Base-by-base conservation (phyloP, 1,140 invertebrate genomes). In the Procambarus clarkii region DNA sequence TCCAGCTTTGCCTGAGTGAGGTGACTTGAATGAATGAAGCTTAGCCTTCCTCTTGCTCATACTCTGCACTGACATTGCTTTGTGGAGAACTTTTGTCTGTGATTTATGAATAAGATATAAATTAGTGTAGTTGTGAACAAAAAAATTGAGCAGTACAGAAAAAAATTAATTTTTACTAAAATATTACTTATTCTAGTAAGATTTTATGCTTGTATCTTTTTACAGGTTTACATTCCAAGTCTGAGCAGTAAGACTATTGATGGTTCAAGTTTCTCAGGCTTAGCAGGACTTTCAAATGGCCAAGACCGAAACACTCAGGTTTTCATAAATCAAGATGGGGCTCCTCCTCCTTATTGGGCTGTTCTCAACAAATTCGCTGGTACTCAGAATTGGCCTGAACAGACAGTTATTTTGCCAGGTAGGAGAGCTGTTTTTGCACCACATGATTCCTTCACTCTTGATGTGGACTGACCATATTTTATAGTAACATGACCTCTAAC, bases 321-420 rank as follows among this genome's bases (percentile, higher is more conserved):
- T 21, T 69, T 24, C 7, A 74, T 79, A 2, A 93, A 94, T 79
- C 93, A 94, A 3, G 94, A 94, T n/a, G 92, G 93, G 24, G 76
- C 58, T 13, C 83, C 81, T 74, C 74, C 92, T 45, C 92, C 79
- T 0, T 96, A 97, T 94, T 97, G 96, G 95, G 97, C 97, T 18
- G 96, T 97, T 9, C 94, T 97, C 90, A 96, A 96, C 89, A 96
- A 96, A 94, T 96, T 97, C 91, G 96, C 95, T 93, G 95, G 97
- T 44, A 95, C 95, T 71, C 95, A 95, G 77, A 97, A 97, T 85
- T 99, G 98, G 98, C 97, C 98, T 2, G 96, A 97, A 93, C 96
- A 96, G 93, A 96, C 97, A 3, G 94, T 99, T 15, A 95, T 99
- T 79, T 94, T 99, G 60, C 98, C 98, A 91, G 97, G 97, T 96